These are phyloP conservation scores for Oxyura jamaicensis DNA, from an alignment of 2,113 vertebrate genomes.

Conservation along the genomic window DNA sequence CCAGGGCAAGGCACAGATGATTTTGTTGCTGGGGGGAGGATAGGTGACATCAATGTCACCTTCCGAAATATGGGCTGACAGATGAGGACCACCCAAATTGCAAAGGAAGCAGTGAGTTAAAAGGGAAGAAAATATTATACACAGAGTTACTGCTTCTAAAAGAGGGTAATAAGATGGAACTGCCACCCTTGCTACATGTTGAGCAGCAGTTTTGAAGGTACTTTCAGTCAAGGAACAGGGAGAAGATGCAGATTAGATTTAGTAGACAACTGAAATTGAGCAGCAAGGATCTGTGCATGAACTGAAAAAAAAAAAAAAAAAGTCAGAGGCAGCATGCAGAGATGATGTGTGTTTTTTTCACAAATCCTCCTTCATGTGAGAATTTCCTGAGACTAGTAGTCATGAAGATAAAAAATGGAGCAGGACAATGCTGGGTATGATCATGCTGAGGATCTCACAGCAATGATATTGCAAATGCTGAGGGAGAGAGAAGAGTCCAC, in stretches of 20 bases:
- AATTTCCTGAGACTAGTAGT: constrained; percentile 37
- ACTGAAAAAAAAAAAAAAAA: constrained; percentile 11
- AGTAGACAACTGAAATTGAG: constrained; percentile 30
- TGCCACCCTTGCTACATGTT: background rate
- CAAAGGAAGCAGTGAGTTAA: background rate
- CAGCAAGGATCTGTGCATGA: constrained; percentile 27
- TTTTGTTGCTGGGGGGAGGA: background rate
- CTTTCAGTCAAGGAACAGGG: background rate
- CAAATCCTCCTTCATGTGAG: constrained; percentile 59
- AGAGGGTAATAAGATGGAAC: background rate
- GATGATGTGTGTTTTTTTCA: background rate
- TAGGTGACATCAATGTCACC: background rate
- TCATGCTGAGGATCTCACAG: background rate
- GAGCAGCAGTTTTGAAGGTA: background rate
- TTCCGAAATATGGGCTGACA: background rate
- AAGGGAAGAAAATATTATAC: background rate
- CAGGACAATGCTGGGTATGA: background rate
- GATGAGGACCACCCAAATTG: background rate
- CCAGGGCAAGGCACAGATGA: background rate
- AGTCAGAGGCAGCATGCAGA: background rate
- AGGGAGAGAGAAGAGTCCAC: background rate
- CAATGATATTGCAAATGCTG: background rate
- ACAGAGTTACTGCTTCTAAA: background rate
- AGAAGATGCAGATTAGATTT: background rate
- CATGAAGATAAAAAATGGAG: background rate